Evolutionary conservation across 2,113 vertebrate species (phyloP).

Genomic region (Xiphophorus couchianus): DNA sequence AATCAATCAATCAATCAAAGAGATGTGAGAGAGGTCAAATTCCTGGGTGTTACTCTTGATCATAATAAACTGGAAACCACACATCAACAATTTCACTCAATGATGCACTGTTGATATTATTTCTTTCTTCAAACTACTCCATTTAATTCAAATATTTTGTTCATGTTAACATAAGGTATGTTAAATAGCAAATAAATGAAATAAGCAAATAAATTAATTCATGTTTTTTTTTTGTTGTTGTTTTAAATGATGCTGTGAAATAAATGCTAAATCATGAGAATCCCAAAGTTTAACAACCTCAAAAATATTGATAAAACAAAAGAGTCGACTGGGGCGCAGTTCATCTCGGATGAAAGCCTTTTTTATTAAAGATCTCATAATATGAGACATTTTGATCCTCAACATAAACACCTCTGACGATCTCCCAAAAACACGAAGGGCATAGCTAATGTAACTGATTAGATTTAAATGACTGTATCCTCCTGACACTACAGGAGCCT

Average conservation of each 20-base stretch:
- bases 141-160: too few species aligned
- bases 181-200: too few species aligned
- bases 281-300: neutral
- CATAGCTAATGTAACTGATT: slow-evolving; percentile 54
- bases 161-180: too few species aligned
- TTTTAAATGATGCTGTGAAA: neutral
- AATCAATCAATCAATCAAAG: too few species aligned
- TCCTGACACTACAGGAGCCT: slow-evolving; percentile 38
- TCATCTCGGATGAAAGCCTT: neutral
- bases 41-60: too few species aligned
- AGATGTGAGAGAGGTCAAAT: too few species aligned
- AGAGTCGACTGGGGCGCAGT: neutral
- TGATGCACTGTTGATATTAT: too few species aligned
- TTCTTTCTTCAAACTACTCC: too few species aligned
- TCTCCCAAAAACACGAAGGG: slow-evolving; percentile 12
- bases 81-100: too few species aligned
- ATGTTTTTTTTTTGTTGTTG: too few species aligned
- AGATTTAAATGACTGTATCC: slow-evolving; percentile 62
- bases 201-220: too few species aligned
- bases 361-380: neutral
- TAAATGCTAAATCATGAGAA: neutral
- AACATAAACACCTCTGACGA: neutral
- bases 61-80: too few species aligned
- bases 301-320: neutral
- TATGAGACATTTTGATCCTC: neutral